Evolutionary conservation across 2,888 invertebrate species (phyloP), one percentile per base, ranked within the genome.

Genomic region (Drosophila heteroneura): DNA sequence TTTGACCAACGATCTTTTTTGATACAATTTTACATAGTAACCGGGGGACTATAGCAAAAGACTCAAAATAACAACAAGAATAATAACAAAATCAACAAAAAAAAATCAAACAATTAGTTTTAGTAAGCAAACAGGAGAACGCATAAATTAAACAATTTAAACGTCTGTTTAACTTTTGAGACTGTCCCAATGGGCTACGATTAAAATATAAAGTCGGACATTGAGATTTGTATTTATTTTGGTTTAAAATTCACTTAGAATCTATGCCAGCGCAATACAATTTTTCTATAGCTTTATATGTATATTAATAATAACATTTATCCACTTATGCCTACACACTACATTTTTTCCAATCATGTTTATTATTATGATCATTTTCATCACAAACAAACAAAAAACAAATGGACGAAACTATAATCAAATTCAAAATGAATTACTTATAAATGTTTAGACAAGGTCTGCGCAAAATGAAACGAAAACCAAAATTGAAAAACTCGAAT

Each of bases 251-350:
- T 64, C 41, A 63, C 39, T 51, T 67, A 30, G 28, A 30, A 49
- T 22, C 22, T 44, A 61, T 72, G 62, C 74, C 54, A 68, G 66
- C 65, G 57, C 62, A 71, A 51, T 30, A 56, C 33, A 63, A 61
- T 37, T 75, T 79, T 91, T 89, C 77, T 89, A 89, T 89, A 86
- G 86, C 90, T 91, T 91, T 86, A 90, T 83, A 89, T 88, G 88
- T 84, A 91, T 82, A 85, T 87, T 89, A 77, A 75, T 82, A 80
- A 57, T 47, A 76, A 69, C 63, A 70, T 66, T 84, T 78, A 69
- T 54, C 33, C 51, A 76, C 52, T 47, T 60, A 37, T 61, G 56
- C 44, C 57, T 44, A 52, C 39, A 44, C 35, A 47, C 49, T 53
- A 49, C 54, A 63, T 79, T 62, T 63, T 44, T 49, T 58, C 49